Percentiles rank a stretch among this genome's conserved stretches.
phyloP scores from a whole-genome alignment of 2,888 invertebrate species.

The Mycogona germanica region DNA sequence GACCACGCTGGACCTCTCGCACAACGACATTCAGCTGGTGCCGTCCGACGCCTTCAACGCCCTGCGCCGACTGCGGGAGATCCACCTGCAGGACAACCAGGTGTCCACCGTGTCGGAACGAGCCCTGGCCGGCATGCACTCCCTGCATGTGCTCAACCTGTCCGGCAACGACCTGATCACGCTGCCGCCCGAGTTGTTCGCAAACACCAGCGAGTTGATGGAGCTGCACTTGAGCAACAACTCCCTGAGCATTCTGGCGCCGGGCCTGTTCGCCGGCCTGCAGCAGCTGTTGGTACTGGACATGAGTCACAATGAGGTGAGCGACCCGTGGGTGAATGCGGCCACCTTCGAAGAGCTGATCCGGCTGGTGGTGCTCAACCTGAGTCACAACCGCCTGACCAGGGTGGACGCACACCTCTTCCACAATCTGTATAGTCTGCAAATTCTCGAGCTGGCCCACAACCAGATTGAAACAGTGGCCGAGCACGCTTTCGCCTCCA shows the following conservation, averaged over 20 bases:
- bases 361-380: conserved; percentile 70
- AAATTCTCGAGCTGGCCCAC: conserved; percentile 71
- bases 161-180: conserved; percentile 71
- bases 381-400: conserved; percentile 69
- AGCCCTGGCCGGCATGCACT: conserved; percentile 62
- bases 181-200: conserved; percentile 69
- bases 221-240: conserved; percentile 86
- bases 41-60: conserved; percentile 60
- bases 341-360: conserved; percentile 79
- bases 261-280: conserved; percentile 71
- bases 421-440: conserved; percentile 69
- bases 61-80: conserved; percentile 60
- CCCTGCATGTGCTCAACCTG: conserved; percentile 67
- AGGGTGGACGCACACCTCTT: conserved; percentile 72
- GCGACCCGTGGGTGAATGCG: conserved; percentile 72
- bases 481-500: conserved; percentile 75
- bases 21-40: conserved; percentile 55
- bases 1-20: conserved; percentile 50
- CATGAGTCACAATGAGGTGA: conserved; percentile 71
- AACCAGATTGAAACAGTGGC: conserved; percentile 72
- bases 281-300: conserved; percentile 69
- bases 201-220: conserved; percentile 58
- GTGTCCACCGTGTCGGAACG: conserved; percentile 65
- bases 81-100: conserved; percentile 71
- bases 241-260: conserved; percentile 72